phyloP scores from a whole-genome alignment of 2,888 invertebrate genomes.

The Volucella bombylans region DNA sequence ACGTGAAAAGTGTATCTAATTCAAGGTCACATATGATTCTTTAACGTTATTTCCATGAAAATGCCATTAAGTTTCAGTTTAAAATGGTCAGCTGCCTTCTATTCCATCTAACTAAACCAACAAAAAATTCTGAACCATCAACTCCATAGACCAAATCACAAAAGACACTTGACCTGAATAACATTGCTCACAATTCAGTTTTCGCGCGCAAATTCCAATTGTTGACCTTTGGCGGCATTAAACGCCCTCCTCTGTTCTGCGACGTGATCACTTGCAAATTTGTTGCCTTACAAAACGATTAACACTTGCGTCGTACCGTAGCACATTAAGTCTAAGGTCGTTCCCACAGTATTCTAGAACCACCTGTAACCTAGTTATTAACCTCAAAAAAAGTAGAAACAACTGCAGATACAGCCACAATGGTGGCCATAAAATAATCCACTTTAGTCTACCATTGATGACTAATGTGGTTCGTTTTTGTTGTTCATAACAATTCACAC shows the following conservation, averaged over 20 bases:
- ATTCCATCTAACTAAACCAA: too few species aligned
- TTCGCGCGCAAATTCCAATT: background rate
- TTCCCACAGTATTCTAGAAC: slow-evolving; percentile 59
- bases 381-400: slow-evolving; percentile 24
- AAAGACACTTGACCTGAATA: too few species aligned
- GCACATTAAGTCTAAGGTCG: slow-evolving; percentile 35
- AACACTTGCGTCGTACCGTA: background rate
- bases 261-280: slow-evolving; percentile 43
- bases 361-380: slow-evolving; percentile 58
- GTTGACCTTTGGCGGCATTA: slow-evolving; percentile 25
- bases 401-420: background rate
- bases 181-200: too few species aligned
- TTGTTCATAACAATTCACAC: too few species aligned
- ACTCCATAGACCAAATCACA: too few species aligned
- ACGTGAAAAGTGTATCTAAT: too few species aligned
- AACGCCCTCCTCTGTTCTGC: slow-evolving; percentile 17
- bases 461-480: too few species aligned
- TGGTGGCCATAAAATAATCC: background rate
- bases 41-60: too few species aligned
- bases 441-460: background rate
- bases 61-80: too few species aligned
- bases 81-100: too few species aligned
- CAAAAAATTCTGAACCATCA: too few species aligned
- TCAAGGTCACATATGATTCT: too few species aligned
- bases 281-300: background rate